Conservation (phyloP, 2,797 vertebrate species). For the Anguilla marmorata region DNA sequence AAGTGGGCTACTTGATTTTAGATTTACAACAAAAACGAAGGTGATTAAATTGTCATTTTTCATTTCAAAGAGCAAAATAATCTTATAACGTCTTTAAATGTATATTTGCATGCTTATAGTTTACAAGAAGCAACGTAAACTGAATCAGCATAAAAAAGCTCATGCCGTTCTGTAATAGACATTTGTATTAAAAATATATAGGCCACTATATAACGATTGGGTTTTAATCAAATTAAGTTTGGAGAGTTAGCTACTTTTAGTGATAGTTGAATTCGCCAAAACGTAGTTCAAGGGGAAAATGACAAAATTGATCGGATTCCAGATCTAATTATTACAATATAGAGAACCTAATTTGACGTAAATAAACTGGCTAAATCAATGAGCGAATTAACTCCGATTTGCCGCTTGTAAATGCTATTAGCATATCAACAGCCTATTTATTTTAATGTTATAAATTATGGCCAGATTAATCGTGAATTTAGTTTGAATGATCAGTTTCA, state of each 20-base stretch:
- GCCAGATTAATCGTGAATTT: background rate
- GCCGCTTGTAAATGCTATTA: background rate
- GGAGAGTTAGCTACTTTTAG: no score
- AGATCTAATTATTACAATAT: background rate
- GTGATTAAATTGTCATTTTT: background rate
- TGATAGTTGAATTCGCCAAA: no score
- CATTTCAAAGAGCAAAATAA: background rate
- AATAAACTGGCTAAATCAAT: background rate
- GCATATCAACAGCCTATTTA: background rate
- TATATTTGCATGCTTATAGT: no score
- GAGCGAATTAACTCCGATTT: background rate
- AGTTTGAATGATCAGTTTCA: background rate
- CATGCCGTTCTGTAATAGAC: background rate
- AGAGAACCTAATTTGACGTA: background rate
- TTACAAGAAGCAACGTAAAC: background rate
- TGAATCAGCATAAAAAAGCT: background rate
- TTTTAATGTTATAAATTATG: background rate
- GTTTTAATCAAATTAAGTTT: no score
- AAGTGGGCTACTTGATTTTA: background rate
- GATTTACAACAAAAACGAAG: background rate
- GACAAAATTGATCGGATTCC: no score
- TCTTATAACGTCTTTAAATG: no score
- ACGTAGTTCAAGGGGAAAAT: no score
- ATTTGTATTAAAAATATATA: no score
- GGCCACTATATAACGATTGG: no score